Conservation (phyloP, 1,140 invertebrate species). For the Acyrthosiphon pisum region DNA sequence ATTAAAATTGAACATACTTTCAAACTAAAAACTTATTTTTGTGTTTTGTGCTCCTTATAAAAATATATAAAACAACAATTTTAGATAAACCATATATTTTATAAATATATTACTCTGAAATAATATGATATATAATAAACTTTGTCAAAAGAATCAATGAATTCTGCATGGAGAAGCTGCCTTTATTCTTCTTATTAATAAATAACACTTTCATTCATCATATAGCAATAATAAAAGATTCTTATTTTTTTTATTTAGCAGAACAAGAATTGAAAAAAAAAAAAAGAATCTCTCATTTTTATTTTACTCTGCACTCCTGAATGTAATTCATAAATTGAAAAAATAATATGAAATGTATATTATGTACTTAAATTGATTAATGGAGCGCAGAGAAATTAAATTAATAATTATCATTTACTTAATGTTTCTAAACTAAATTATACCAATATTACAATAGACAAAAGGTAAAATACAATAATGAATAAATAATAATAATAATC, state of each 20-base stretch:
- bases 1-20: too few species aligned
- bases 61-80: neutral
- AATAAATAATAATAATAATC: constrained; percentile 37
- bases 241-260: neutral
- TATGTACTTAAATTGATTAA: neutral
- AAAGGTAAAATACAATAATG: constrained; percentile 7
- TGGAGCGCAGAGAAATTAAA: neutral
- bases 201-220: neutral
- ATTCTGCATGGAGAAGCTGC: neutral
- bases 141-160: constrained; percentile 5
- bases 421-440: constrained; percentile 17
- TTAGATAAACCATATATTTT: constrained; percentile 4
- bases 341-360: neutral
- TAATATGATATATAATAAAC: constrained; percentile 7
- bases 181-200: constrained; percentile 29
- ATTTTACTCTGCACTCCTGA: constrained; percentile 9
- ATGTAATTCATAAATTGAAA: neutral
- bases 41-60: too few species aligned
- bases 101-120: constrained; percentile 46
- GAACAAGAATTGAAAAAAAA: neutral
- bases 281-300: neutral
- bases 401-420: constrained; percentile 2
- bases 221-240: constrained; percentile 1
- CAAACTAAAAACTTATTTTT: too few species aligned
- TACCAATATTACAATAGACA: constrained; percentile 21